Evolutionary conservation across 2,113 vertebrate genomes (phyloP).

Genomic region (Strix uralensis): DNA sequence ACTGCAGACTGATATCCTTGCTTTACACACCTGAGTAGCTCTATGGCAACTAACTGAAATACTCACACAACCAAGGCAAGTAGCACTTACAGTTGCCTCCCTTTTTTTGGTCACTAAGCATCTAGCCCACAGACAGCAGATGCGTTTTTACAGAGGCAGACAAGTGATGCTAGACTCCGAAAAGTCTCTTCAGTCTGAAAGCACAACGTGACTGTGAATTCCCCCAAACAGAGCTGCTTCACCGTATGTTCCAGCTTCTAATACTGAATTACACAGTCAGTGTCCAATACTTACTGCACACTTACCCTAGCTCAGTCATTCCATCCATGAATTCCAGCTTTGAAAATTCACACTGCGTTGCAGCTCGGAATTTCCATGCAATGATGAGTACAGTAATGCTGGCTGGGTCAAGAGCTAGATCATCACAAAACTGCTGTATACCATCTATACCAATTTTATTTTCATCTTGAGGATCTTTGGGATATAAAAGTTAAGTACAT

Average conservation of each 20-base stretch:
- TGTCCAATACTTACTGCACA: not conserved
- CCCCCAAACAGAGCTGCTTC: not conserved
- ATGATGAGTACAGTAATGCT: slow-evolving; percentile 86
- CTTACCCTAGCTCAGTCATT: slow-evolving; percentile 85
- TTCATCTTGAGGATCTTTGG: slow-evolving; percentile 87
- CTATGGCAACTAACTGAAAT: not conserved
- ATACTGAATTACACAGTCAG: not conserved
- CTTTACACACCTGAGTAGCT: not conserved
- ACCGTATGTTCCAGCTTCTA: not conserved
- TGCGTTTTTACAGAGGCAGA: not conserved
- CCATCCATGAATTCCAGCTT: slow-evolving; percentile 86
- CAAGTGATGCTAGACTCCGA: not conserved
- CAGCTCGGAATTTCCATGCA: slow-evolving; percentile 86
- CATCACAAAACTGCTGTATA: slow-evolving; percentile 87
- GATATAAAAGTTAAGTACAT: slow-evolving; percentile 11
- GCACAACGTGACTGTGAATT: not conserved
- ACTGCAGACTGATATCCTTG: not conserved
- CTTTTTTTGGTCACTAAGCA: not conserved
- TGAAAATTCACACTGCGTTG: slow-evolving; percentile 86
- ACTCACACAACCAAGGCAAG: not conserved
- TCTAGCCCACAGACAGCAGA: not conserved
- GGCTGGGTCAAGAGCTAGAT: slow-evolving; percentile 83
- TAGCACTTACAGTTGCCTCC: not conserved
- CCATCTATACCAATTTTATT: slow-evolving; percentile 89
- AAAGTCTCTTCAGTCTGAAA: not conserved